Base-by-base conservation (phyloP, 2,797 vertebrate species). In the Xiphophorus birchmanni region DNA sequence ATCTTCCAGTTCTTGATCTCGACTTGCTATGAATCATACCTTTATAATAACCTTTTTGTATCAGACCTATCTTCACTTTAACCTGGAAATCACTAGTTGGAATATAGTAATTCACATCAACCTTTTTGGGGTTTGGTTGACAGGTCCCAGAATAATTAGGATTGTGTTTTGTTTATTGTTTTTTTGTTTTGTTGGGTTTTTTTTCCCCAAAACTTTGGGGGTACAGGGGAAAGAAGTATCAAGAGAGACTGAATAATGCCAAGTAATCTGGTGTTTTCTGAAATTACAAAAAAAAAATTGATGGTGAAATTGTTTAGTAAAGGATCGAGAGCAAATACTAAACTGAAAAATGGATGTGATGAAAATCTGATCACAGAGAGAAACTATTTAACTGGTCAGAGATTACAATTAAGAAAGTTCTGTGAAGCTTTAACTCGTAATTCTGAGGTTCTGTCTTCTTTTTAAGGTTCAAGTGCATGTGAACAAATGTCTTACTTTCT, bases 401-500 rank as follows among this genome's bases (percentile, higher is more conserved):
- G 1, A 52, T 52, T 52, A 23, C 50, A 21, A 52, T 52, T 52
- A 3, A 78, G 50, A 5, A 2, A 67, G 79, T 80, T 82, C 42
- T 72, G 9, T 18, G 47, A 75, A 17, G 45, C 48, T 52, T 37
- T 23, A 54, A 8, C 18, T 48, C 1, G 80, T 87, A 77, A 80
- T 82, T 87, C 69, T 75, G 12, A 75, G 50, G 17, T 74, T 58
- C 32, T 74, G 80, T 80, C 77, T 35, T 80, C 21, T 75, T 82
- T 32, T 44, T 76, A 12, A 58, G 26, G 2, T 10, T 26, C 21
- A 54, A n/a, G 7, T 67, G 35, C 18, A 37, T 67, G 63, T 35
- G 35, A 65, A 65, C 35, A 37, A 37, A 65, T 23, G 63, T 17
- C 5, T 63, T 63, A 6, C 4, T 18, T 65, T 21, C 3, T 21